phyloP scores from a whole-genome alignment of 2,888 invertebrate species.

The Drosophila percnosoma region DNA sequence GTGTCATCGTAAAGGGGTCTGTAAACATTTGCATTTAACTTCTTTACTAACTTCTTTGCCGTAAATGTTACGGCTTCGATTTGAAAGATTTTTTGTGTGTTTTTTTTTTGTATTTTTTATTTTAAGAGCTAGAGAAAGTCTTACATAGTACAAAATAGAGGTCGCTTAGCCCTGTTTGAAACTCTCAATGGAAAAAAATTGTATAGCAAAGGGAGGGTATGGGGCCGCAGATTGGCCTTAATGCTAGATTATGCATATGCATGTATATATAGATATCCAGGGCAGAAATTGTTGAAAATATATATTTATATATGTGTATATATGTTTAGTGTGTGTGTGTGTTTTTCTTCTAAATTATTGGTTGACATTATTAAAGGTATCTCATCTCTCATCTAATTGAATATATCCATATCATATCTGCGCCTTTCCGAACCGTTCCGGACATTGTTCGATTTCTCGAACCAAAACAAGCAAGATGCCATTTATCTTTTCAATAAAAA shows the following conservation, averaged over 20 bases:
- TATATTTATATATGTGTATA: slow-evolving; percentile 22
- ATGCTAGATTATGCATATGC: slow-evolving; percentile 9
- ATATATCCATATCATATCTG: slow-evolving; percentile 6
- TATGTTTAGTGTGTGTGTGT: slow-evolving; percentile 18
- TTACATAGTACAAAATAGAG: slow-evolving; percentile 60
- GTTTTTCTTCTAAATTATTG: slow-evolving; percentile 10
- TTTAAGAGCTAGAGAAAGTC: slow-evolving; percentile 58
- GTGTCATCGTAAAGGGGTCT: slow-evolving; percentile 43
- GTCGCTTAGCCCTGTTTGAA: slow-evolving; percentile 44
- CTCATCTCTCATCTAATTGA: slow-evolving; percentile 13
- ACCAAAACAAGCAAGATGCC: slow-evolving; percentile 4
- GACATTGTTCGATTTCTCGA: neutral
- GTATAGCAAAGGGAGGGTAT: slow-evolving; percentile 19
- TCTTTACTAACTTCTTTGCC: slow-evolving; percentile 31
- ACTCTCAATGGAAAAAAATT: slow-evolving; percentile 44
- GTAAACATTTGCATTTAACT: slow-evolving; percentile 41
- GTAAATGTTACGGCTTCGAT: slow-evolving; percentile 50
- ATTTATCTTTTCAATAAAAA: slow-evolving; percentile 21
- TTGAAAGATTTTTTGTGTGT: slow-evolving; percentile 27
- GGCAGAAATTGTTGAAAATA: slow-evolving; percentile 33
- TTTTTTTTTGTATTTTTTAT: slow-evolving; percentile 2
- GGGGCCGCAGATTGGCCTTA: slow-evolving; percentile 26
- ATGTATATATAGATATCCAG: slow-evolving; percentile 14
- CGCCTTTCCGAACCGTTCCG: neutral
- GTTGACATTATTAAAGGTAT: slow-evolving; percentile 6